Base-by-base conservation (phyloP, 2,113 vertebrate genomes). In the Crypturellus undulatus region DNA sequence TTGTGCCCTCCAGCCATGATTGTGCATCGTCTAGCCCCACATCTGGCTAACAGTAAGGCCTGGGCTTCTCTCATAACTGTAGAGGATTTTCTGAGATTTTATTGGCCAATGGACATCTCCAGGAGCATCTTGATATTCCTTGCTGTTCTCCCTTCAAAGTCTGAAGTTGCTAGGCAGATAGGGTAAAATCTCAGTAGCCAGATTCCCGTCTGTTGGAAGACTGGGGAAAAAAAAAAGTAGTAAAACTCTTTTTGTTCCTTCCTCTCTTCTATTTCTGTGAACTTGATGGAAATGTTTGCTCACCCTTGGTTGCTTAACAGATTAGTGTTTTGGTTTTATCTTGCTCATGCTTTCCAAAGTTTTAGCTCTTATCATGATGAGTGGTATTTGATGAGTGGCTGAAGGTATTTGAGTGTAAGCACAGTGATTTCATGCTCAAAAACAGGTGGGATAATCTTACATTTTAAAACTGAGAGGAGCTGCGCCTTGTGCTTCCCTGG, bases 11-110 rank as follows among this genome's bases (percentile, higher is more conserved):
- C 40, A 93, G 93, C 65, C 54, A 83, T 8, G 54, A 88, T 43
- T 90, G 28, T 47, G 75, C 56, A 52, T 87, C 58, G 91, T 38
- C 43, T 32, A 94, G 82, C 25, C 85, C 90, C 76, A 92, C 84
- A 78, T 78, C 64, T 85, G 60, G 38, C 25, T 90, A 47, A 56
- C 86, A 90, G 84, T 22, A 73, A 67, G 36, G 30, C 40, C 30
- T 70, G 38, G 59, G 85, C 49, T 70, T 89, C 93, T 94, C 62
- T 52, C 13, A 10, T 6, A 56, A 20, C 40, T 73, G 24, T 67
- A 67, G 42, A 85, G 13, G 5, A 25, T 18, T 80, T 54, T 75
- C 51, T 75, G 25, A 21, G 64, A 76, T 75, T 85, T 73, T 92
- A 6, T 56, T 28, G 75, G 38, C 71, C 47, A 81, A 56, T 28